These are phyloP conservation scores for Ibycter americanus DNA, from an alignment of 2,797 vertebrate species.

Conservation along the genomic window DNA sequence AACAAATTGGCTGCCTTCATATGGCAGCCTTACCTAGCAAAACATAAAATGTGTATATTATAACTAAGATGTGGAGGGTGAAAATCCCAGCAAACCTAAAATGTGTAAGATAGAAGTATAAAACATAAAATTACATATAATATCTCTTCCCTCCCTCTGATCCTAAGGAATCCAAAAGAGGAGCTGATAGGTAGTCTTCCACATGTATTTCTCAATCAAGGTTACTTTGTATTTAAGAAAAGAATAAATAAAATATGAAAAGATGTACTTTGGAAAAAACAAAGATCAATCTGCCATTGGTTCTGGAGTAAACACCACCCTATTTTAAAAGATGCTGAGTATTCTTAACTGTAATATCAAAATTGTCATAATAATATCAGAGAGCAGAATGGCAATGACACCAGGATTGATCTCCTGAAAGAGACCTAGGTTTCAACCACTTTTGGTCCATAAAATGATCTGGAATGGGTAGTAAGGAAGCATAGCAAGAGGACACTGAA, in stretches of 20 bases:
- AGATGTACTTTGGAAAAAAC: neutral
- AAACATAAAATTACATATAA: neutral
- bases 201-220: neutral
- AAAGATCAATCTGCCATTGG: neutral
- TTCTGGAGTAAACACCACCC: neutral
- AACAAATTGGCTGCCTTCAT: conserved; percentile 19
- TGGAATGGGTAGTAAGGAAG: neutral
- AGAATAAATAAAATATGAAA: neutral
- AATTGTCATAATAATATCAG: neutral
- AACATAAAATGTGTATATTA: neutral
- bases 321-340: neutral
- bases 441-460: neutral
- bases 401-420: neutral
- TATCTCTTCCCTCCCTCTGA: too few species aligned
- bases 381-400: neutral
- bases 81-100: neutral
- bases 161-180: neutral
- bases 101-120: neutral
- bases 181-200: neutral
- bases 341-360: neutral
- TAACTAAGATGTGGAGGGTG: neutral
- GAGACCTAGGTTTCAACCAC: neutral
- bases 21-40: neutral
- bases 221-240: neutral
- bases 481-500: neutral